These are phyloP conservation scores for Dorcus parallelipipedus DNA, from an alignment of 2,888 invertebrate species.

Conservation along the genomic window DNA sequence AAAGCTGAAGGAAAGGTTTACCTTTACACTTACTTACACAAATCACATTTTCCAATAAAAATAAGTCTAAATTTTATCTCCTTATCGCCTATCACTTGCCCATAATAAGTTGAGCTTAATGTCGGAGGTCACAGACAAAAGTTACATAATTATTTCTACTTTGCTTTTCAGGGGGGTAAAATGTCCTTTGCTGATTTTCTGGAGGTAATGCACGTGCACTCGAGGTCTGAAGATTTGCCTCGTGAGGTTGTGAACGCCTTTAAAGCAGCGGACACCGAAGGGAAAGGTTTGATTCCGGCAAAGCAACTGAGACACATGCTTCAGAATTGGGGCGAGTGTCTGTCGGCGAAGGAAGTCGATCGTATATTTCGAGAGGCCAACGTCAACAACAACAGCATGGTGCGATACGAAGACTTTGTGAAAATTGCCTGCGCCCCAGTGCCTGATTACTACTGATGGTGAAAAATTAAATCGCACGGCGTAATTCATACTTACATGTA, in stretches of 20 bases:
- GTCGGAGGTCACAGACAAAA: not conserved
- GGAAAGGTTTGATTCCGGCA: conserved; percentile 73
- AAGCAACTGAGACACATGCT: conserved; percentile 81
- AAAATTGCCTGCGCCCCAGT: conserved; percentile 91
- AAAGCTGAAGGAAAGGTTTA: no score
- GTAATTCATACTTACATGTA: no score
- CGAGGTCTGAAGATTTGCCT: conserved; percentile 76
- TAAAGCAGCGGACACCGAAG: conserved; percentile 75
- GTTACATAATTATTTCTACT: conserved; percentile 7
- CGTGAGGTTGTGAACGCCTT: conserved; percentile 87
- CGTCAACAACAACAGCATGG: conserved; percentile 72
- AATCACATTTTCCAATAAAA: no score
- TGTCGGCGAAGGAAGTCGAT: conserved; percentile 74
- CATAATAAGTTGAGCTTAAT: no score
- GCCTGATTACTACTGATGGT: conserved; percentile 77
- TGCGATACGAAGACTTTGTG: conserved; percentile 88
- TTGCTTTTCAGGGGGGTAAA: conserved; percentile 65
- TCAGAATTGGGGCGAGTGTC: conserved; percentile 88
- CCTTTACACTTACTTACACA: no score
- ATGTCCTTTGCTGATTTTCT: conserved; percentile 95
- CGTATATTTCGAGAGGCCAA: conserved; percentile 91
- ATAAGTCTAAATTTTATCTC: not conserved
- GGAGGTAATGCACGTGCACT: conserved; percentile 92
- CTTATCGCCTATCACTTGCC: not conserved
- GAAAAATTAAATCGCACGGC: no score